A percentile compares a stretch with the other conserved stretches of the same genome.
Evolutionary conservation across 2,113 vertebrate genomes (phyloP).

Genomic region (Antechinus stuartii): DNA sequence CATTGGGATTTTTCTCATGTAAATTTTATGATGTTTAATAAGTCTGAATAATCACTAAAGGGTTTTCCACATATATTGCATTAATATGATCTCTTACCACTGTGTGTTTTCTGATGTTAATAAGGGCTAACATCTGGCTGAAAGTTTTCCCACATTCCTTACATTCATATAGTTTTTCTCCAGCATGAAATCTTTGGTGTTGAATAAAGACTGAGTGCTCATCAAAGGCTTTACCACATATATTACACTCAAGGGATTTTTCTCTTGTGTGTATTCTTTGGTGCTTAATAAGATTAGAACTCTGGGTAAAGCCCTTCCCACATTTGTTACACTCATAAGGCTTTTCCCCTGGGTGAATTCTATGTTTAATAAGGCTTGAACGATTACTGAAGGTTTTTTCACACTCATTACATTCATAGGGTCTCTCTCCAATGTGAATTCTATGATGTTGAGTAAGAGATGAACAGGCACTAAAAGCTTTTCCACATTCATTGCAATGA

Average conservation of each 20-base stretch:
- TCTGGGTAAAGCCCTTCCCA: slow-evolving; percentile 65
- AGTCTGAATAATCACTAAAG: slow-evolving; percentile 68
- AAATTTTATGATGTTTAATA: slow-evolving; percentile 67
- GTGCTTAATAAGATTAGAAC: slow-evolving; percentile 62
- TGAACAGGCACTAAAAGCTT: slow-evolving; percentile 56
- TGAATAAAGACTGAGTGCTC: slow-evolving; percentile 43
- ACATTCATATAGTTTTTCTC: slow-evolving; percentile 59
- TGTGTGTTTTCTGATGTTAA: slow-evolving; percentile 57
- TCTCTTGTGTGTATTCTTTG: slow-evolving; percentile 64
- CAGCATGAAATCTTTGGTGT: slow-evolving; percentile 55
- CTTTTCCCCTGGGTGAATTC: slow-evolving; percentile 54
- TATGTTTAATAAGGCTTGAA: slow-evolving; percentile 39
- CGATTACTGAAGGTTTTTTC: slow-evolving; percentile 35
- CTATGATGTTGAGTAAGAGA: slow-evolving; percentile 58
- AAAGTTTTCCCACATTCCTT: slow-evolving; percentile 56
- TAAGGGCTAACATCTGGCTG: slow-evolving; percentile 32
- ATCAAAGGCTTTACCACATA: slow-evolving; percentile 69
- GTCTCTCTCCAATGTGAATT: slow-evolving; percentile 63
- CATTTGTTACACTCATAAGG: slow-evolving; percentile 64
- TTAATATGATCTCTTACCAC: slow-evolving; percentile 55
- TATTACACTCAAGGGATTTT: slow-evolving; percentile 66
- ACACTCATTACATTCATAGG: slow-evolving; percentile 51
- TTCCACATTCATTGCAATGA: slow-evolving; percentile 61
- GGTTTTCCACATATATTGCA: slow-evolving; percentile 56
- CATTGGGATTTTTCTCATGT: slow-evolving; percentile 69